These are phyloP conservation scores for Idaea aversata DNA, from an alignment of 2,888 invertebrate species.

Conservation along the genomic window DNA sequence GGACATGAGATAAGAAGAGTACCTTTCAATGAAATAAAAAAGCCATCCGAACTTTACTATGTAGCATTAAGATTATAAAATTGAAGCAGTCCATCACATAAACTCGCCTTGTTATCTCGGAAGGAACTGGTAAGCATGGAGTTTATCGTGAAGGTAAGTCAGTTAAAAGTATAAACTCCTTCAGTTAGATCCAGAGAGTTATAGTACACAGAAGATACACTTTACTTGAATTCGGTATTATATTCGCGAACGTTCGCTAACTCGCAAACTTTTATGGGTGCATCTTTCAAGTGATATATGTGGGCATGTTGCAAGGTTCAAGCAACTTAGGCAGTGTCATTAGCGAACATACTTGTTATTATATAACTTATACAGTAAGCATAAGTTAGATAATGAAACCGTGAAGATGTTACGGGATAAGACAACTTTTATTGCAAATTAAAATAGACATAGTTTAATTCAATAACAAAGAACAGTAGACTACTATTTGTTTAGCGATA, in stretches of 20 bases:
- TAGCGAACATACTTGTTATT: background rate
- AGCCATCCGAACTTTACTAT: background rate
- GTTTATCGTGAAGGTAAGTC: background rate
- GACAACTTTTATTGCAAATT: too few relatives aligned
- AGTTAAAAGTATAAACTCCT: background rate
- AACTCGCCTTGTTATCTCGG: background rate
- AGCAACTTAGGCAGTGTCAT: background rate
- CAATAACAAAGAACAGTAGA: background rate
- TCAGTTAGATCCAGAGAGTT: background rate
- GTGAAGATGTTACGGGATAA: too few relatives aligned
- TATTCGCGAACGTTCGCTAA: background rate
- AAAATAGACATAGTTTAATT: background rate
- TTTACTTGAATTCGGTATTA: background rate
- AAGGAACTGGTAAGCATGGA: background rate
- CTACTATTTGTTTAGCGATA: background rate
- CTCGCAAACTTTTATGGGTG: background rate
- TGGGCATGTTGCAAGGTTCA: background rate
- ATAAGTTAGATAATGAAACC: background rate
- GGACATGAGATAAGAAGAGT: conserved; percentile 1
- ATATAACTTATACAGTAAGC: background rate
- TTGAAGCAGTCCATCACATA: background rate
- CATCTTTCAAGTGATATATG: background rate
- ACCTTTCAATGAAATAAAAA: background rate
- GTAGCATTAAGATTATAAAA: background rate
- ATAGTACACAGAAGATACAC: background rate